Percentiles rank a stretch among this genome's conserved stretches.
Evolutionary conservation across 2,113 vertebrate genomes (phyloP).

Genomic region (Xyrauchen texanus): DNA sequence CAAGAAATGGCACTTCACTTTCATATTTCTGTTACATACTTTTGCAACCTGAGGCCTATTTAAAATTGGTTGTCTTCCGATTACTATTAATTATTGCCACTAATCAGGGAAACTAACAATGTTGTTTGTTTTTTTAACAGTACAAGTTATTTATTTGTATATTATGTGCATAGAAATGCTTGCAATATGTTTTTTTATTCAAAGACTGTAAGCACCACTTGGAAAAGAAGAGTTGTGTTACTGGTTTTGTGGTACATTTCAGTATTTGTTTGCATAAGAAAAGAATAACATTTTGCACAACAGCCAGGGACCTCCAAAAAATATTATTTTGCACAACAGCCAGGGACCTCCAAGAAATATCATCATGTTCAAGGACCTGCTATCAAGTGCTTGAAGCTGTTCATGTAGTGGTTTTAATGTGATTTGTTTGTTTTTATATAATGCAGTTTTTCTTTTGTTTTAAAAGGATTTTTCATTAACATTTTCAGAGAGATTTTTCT

Average conservation of each 20-base stretch:
- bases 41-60: background rate
- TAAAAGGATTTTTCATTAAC: slow-evolving; percentile 45
- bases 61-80: slow-evolving; percentile 47
- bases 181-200: background rate
- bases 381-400: slow-evolving; percentile 48
- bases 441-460: slow-evolving; percentile 38
- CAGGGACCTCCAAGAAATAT: background rate
- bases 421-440: slow-evolving; percentile 41
- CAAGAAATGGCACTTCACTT: background rate
- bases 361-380: slow-evolving; percentile 2
- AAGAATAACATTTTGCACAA: background rate
- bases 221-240: background rate
- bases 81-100: slow-evolving; percentile 41
- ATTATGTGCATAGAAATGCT: background rate
- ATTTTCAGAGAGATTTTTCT: slow-evolving; percentile 22
- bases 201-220: background rate
- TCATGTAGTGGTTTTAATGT: slow-evolving; percentile 24
- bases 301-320: background rate
- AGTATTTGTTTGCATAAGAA: background rate
- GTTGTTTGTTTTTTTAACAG: background rate
- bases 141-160: slow-evolving; percentile 22
- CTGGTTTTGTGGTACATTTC: background rate
- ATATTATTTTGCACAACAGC: slow-evolving; percentile 3
- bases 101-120: slow-evolving; percentile 32
- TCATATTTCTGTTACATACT: background rate